Evolutionary conservation across 2,113 vertebrate genomes (phyloP), one percentile per base, ranked within the genome.

Genomic region (Phylloscopus trochilus): DNA sequence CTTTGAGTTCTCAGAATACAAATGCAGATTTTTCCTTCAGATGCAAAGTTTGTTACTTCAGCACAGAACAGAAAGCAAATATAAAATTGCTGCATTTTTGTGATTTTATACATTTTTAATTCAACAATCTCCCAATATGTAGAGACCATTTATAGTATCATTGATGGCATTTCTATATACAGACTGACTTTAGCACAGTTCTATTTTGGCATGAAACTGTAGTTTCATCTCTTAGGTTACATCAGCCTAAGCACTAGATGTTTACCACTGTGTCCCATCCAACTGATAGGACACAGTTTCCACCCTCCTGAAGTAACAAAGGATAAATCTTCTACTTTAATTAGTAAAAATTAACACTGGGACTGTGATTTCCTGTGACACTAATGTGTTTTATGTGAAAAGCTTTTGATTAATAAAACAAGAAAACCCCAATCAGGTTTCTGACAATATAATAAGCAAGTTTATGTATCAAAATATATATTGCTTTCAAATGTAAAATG

Each of bases 1-100:
- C 53, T 53, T 52, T 4, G 19, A 63, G 44, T 96, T 91, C 93
- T 87, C 95, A 95, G 56, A 97, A 87, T 63, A 62, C 64, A 92
- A 83, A 69, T 74, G 81, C 21, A 44, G 44, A 53, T 59, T 97
- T 89, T 95, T 92, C 47, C 64, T 69, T 84, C 30, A 79, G 33
- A 72, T 4, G 63, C 79, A 77, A 89, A 92, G 52, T 85, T 73
- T 94, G 46, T 73, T 82, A 44, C 60, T 95, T 94, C 81, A 59
- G 59, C 56, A 10, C n/a, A 59, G 43, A 80, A 64, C 19, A 55
- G 74, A 92, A 97, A 90, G 47, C 62, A 90, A 83, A 95, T 51
- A 39, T 58, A 51, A 92, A 95, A 76, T 39, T 59, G 24, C 56
- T 86, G 20, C 70, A 60, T 84, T 94, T 93, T 89, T 95, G 59